phyloP scores from a whole-genome alignment of 2,797 vertebrate genomes.

The Enteromius argenteus region DNA sequence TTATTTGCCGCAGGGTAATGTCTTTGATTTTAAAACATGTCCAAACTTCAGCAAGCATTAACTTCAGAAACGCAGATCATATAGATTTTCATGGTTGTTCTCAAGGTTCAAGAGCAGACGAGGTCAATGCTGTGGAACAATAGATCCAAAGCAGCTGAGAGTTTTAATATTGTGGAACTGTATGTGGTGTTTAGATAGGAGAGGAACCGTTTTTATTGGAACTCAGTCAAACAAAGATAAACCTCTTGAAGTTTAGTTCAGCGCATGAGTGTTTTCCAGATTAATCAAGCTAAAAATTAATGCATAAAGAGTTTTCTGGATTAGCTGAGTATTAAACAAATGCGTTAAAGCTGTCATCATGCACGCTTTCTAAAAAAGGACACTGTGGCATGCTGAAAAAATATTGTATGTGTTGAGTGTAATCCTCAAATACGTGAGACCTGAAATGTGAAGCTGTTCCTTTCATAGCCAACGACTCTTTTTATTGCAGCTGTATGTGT shows the following conservation, averaged over 20 bases:
- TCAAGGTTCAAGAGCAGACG: conserved; percentile 63
- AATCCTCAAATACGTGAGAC: background rate
- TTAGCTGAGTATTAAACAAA: background rate
- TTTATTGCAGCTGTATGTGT: background rate
- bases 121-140: conserved; percentile 65
- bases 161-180: conserved; percentile 69
- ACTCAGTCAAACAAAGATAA: conserved; percentile 44
- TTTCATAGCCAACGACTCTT: background rate
- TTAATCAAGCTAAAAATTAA: background rate
- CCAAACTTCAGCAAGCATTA: conserved; percentile 63
- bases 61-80: conserved; percentile 71
- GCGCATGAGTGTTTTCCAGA: background rate
- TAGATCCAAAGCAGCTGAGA: conserved; percentile 67
- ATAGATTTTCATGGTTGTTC: conserved; percentile 64
- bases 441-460: conserved; percentile 2
- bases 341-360: background rate
- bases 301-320: background rate
- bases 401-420: background rate
- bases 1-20: background rate
- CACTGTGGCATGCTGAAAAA: background rate
- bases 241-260: conserved; percentile 24
- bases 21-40: conserved; percentile 31
- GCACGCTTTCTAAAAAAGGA: background rate
- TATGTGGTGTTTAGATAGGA: conserved; percentile 65
- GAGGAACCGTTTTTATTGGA: conserved; percentile 58